A percentile compares a stretch with the other conserved stretches of the same genome.
phyloP scores from a whole-genome alignment of 2,888 invertebrate species.

The Miltochrista miniata region DNA sequence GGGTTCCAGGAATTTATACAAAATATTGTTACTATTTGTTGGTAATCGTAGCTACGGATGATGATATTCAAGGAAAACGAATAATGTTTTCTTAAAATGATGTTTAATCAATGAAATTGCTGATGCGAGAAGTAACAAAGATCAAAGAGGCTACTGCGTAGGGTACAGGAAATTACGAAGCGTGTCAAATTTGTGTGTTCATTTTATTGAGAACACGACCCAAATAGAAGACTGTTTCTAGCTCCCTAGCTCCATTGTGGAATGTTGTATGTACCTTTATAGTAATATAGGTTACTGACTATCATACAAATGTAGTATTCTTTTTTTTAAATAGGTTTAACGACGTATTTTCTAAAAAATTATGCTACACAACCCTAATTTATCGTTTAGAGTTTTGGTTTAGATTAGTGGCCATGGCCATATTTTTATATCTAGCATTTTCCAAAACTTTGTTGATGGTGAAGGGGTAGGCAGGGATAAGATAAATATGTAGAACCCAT shows the following conservation, averaged over 20 bases:
- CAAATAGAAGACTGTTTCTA: slow-evolving; percentile 18
- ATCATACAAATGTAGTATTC: too few relatives aligned
- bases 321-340: too few relatives aligned
- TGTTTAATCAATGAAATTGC: neutral
- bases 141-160: neutral
- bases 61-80: neutral
- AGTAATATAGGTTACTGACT: too few relatives aligned
- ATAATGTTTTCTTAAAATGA: neutral
- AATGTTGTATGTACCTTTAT: neutral
- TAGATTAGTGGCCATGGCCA: too few relatives aligned
- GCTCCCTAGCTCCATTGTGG: neutral
- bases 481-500: too few relatives aligned
- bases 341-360: too few relatives aligned
- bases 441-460: too few relatives aligned
- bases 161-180: slow-evolving; percentile 12
- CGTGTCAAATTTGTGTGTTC: slow-evolving; percentile 8
- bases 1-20: slow-evolving; percentile 40
- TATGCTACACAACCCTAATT: too few relatives aligned
- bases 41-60: neutral
- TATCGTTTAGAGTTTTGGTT: too few relatives aligned
- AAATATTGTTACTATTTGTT: neutral
- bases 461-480: too few relatives aligned
- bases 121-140: neutral
- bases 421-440: too few relatives aligned
- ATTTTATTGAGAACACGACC: slow-evolving; percentile 26